Evolutionary conservation across 2,113 vertebrate genomes (phyloP).

Genomic region (Sus scrofa): DNA sequence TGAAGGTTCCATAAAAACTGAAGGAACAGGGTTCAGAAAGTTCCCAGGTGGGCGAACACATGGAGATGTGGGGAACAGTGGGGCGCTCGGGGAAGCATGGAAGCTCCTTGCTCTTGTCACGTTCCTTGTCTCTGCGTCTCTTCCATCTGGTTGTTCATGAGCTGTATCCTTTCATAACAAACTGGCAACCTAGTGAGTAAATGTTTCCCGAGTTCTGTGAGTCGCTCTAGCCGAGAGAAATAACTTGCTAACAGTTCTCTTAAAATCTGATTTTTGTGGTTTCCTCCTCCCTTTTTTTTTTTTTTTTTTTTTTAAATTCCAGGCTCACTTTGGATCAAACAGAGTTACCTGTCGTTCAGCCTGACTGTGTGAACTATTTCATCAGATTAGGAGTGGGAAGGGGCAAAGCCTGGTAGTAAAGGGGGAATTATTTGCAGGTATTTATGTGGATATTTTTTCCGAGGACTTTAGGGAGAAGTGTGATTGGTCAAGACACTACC

Average conservation of each 20-base stretch:
- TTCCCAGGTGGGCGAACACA: too few relatives aligned
- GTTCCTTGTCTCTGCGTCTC: not conserved
- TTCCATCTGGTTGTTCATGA: not conserved
- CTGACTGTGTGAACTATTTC: not conserved
- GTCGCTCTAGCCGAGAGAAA: not conserved
- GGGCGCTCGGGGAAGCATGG: not conserved
- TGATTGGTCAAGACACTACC: not conserved
- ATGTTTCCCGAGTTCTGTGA: not conserved
- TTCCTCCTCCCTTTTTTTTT: not conserved
- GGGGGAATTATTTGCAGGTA: not conserved
- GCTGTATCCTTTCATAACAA: too few relatives aligned
- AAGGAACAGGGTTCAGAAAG: too few relatives aligned
- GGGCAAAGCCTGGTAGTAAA: not conserved
- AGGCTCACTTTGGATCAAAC: not conserved
- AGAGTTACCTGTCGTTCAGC: not conserved
- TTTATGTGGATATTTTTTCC: not conserved
- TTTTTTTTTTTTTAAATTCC: not conserved
- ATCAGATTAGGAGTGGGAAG: not conserved
- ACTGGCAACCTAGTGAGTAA: too few relatives aligned
- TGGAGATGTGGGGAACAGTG: not conserved
- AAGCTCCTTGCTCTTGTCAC: not conserved
- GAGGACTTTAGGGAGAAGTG: not conserved
- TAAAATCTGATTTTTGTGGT: not conserved
- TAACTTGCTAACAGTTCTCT: not conserved
- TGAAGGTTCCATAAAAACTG: too few relatives aligned